Conservation (phyloP, 2,113 vertebrate genomes). For the Elephantulus edwardii region DNA sequence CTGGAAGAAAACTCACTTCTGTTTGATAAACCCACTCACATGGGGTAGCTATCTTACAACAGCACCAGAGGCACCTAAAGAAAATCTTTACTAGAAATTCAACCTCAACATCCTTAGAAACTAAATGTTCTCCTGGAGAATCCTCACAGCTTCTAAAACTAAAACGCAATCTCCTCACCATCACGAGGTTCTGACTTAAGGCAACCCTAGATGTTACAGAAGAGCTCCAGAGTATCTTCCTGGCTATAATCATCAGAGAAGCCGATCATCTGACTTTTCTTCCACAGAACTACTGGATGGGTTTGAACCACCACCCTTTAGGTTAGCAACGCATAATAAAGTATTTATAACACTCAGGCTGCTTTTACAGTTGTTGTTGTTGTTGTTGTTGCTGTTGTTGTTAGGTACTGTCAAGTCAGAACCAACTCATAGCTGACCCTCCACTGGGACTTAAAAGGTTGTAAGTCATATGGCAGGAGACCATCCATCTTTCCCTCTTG, state of each 20-base stretch:
- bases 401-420: too few relatives aligned
- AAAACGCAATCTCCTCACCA: neutral
- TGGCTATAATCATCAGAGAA: neutral
- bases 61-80: too few relatives aligned
- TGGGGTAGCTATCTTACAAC: neutral
- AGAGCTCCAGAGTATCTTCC: neutral
- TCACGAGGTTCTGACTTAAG: neutral
- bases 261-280: neutral
- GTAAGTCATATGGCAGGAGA: too few relatives aligned
- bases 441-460: too few relatives aligned
- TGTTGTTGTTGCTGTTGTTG: too few relatives aligned
- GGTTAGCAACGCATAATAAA: neutral
- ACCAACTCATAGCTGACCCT: too few relatives aligned
- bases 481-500: too few relatives aligned
- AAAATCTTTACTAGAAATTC: slow-evolving; percentile 5
- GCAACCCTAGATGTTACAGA: neutral
- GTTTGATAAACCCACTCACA: neutral
- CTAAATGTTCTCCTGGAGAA: neutral
- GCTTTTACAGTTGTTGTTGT: too few relatives aligned
- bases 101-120: neutral
- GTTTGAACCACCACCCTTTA: neutral
- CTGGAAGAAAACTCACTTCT: neutral
- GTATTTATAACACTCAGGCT: neutral
- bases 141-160: neutral
- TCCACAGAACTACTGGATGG: neutral